A percentile compares a stretch with the other conserved stretches of the same genome.
phyloP scores from a whole-genome alignment of 2,888 invertebrate species.

The Caenorhabditis sp. region DNA sequence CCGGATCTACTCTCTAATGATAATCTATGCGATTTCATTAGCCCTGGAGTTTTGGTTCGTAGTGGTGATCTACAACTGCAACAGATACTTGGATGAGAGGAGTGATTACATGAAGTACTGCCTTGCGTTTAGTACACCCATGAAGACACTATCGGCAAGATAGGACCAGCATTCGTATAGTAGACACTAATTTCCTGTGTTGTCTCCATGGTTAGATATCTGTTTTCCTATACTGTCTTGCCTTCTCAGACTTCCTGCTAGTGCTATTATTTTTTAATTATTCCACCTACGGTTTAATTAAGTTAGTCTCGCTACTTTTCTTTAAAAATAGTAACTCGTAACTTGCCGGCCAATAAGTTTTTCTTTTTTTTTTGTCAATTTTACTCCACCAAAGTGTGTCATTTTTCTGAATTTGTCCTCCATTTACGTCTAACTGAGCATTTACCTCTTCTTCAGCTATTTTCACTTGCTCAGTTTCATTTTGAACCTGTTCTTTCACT shows the following conservation, averaged over 20 bases:
- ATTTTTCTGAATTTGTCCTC: conserved; percentile 26
- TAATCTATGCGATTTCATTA: conserved; percentile 75
- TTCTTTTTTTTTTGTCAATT: background rate
- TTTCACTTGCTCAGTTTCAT: conserved; percentile 56
- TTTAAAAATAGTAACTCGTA: conserved; percentile 19
- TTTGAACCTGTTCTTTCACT: conserved; percentile 53
- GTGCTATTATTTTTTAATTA: conserved; percentile 41
- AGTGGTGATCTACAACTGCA: conserved; percentile 79
- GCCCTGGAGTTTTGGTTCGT: conserved; percentile 80
- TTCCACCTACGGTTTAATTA: conserved; percentile 46
- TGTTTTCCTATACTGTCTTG: conserved; percentile 10
- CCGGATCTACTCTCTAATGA: conserved; percentile 77
- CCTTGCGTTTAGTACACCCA: conserved; percentile 82
- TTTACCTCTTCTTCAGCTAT: conserved; percentile 21
- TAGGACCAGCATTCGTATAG: conserved; percentile 18
- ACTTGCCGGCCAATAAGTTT: conserved; percentile 10
- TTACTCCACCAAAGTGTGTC: conserved; percentile 32
- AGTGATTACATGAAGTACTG: conserved; percentile 82
- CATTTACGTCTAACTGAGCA: conserved; percentile 40
- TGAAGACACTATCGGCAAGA: conserved; percentile 80
- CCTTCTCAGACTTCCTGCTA: conserved; percentile 25
- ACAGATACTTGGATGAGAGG: conserved; percentile 80
- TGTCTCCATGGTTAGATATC: conserved; percentile 24
- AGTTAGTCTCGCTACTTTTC: conserved; percentile 28
- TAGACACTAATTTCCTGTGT: conserved; percentile 17